Evolutionary conservation across 2,797 vertebrate genomes (phyloP).

Genomic region (Melanotaenia parkinsoni): DNA sequence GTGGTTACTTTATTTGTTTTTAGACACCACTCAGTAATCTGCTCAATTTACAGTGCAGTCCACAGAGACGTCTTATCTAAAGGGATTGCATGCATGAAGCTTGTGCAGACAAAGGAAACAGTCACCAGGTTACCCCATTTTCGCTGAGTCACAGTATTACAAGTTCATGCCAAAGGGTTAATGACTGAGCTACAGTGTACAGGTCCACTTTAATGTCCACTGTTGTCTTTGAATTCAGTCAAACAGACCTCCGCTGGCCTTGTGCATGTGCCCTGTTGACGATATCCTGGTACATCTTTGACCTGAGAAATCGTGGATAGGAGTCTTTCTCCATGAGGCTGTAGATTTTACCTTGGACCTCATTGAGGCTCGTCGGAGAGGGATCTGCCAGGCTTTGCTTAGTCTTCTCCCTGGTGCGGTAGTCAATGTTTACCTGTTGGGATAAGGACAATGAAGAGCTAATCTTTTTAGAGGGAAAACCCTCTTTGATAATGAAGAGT

Average conservation of each 20-base stretch:
- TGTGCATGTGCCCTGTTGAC: conserved; percentile 87
- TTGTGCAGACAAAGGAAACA: conserved; percentile 51
- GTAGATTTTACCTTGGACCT: conserved; percentile 92
- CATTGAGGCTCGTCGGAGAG: conserved; percentile 89
- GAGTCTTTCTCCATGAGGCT: conserved; percentile 99
- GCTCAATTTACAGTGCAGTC: conserved; percentile 21
- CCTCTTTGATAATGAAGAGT: too few species aligned
- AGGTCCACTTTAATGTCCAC: conserved; percentile 41
- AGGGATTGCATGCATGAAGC: conserved; percentile 62
- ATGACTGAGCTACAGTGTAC: conserved; percentile 37
- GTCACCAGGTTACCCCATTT: conserved; percentile 48
- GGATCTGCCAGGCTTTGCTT: conserved; percentile 91
- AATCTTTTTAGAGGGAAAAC: neutral
- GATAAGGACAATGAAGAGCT: neutral
- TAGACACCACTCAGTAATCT: conserved; percentile 24
- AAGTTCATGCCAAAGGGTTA: conserved; percentile 42
- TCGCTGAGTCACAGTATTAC: conserved; percentile 73
- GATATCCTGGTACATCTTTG: conserved; percentile 96
- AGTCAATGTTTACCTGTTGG: conserved; percentile 94
- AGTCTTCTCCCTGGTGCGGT: conserved; percentile 92
- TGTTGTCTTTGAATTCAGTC: conserved; percentile 30
- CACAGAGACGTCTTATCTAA: conserved; percentile 27
- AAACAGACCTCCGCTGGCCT: conserved; percentile 91
- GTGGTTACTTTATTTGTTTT: conserved; percentile 5
- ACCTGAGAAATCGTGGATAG: conserved; percentile 95